Conservation (phyloP, 2,888 invertebrate genomes). For the Andrena camellia region DNA sequence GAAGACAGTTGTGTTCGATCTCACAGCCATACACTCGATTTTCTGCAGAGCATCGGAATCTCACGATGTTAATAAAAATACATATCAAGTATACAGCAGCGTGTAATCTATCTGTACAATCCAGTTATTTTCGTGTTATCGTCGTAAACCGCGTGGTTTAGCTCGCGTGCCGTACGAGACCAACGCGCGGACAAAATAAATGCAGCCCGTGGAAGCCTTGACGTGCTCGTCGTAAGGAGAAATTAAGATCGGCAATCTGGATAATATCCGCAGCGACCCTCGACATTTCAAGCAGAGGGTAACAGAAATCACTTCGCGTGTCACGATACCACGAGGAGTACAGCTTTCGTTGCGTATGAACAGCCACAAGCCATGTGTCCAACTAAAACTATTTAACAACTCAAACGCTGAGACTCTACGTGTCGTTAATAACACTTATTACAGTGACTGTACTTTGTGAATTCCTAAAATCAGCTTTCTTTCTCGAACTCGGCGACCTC, state of each 20-base stretch:
- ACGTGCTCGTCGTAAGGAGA: conserved; percentile 50
- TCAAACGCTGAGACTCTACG: not conserved
- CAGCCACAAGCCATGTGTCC: not conserved
- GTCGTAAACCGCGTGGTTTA: not conserved
- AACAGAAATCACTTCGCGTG: conserved; percentile 45
- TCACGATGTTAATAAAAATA: conserved; percentile 34
- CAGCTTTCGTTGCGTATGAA: not conserved
- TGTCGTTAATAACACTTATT: conserved; percentile 1
- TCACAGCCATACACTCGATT: not conserved
- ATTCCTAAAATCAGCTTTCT: too few species aligned
- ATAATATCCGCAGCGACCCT: conserved; percentile 52
- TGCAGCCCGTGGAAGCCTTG: conserved; percentile 58
- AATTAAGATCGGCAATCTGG: conserved; percentile 66
- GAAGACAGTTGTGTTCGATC: not conserved
- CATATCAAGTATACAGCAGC: not conserved
- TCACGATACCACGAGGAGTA: conserved; percentile 9
- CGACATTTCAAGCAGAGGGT: conserved; percentile 55
- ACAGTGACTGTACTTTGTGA: too few species aligned
- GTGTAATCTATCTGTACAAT: not conserved
- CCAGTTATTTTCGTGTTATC: conserved; percentile 47
- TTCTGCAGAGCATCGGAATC: not conserved
- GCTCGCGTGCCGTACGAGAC: conserved; percentile 55
- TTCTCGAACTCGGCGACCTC: too few species aligned
- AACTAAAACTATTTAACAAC: not conserved
- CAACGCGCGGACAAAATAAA: conserved; percentile 30